These are phyloP conservation scores for Nymphicus hollandicus DNA, from an alignment of 2,113 vertebrate species.

Conservation along the genomic window DNA sequence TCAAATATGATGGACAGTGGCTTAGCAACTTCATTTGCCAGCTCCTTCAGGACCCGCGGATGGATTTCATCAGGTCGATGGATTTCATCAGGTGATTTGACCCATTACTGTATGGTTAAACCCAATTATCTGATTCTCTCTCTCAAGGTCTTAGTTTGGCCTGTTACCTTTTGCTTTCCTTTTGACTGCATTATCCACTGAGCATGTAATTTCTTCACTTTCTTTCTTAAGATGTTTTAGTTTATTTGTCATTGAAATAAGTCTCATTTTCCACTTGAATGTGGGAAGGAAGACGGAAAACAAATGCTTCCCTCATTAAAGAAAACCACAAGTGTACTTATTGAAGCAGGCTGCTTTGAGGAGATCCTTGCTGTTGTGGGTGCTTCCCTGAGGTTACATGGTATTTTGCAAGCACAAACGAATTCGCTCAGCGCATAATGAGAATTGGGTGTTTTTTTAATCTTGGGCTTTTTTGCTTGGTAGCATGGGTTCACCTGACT, in stretches of 20 bases:
- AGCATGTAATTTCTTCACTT: background rate
- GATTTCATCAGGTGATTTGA: background rate
- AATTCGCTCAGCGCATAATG: background rate
- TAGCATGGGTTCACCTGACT: background rate
- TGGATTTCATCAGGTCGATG: no score
- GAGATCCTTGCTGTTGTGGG: background rate
- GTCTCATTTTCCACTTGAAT: background rate
- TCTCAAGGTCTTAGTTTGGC: background rate
- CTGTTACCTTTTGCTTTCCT: background rate
- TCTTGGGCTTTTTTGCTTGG: background rate
- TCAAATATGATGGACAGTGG: no score
- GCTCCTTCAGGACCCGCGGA: no score
- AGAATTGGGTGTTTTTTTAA: background rate
- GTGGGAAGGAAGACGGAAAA: background rate
- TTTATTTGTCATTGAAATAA: background rate
- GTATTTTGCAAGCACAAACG: background rate
- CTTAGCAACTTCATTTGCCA: no score
- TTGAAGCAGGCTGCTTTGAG: background rate
- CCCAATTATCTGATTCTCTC: background rate
- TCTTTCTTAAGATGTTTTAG: background rate
- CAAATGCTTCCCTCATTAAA: background rate
- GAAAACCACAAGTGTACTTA: background rate
- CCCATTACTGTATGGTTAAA: background rate
- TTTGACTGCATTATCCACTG: background rate
- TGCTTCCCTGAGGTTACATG: background rate